Evolutionary conservation across 2,888 invertebrate species (phyloP).

Genomic region (Brenthis daphne): DNA sequence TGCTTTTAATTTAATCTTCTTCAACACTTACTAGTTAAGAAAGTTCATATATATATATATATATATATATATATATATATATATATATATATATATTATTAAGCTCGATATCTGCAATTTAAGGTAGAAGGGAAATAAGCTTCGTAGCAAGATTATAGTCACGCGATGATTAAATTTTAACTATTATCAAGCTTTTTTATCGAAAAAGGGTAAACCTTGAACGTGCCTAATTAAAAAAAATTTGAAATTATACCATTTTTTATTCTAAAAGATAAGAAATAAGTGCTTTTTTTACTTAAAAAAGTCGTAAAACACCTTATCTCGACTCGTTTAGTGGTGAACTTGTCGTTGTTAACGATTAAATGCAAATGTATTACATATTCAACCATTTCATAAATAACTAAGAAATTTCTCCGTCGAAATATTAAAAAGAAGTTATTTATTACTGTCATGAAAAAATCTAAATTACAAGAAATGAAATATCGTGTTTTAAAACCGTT

Average conservation of each 20-base stretch:
- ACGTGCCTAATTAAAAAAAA: constrained; percentile 13
- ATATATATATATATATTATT: no score
- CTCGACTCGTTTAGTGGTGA: constrained; percentile 2
- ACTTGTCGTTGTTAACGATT: constrained; percentile 6
- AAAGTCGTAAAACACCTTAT: constrained; percentile 6
- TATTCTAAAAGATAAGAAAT: constrained; percentile 7
- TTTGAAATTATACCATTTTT: constrained; percentile 3
- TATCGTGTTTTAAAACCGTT: no score
- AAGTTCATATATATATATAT: not conserved
- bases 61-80: not conserved
- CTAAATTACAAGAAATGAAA: no score
- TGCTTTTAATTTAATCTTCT: constrained; percentile 6
- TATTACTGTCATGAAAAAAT: not conserved
- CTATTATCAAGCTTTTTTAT: constrained; percentile 10
- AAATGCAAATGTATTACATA: constrained; percentile 7
- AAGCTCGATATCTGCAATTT: not conserved
- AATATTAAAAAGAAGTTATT: not conserved
- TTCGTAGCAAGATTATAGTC: constrained; percentile 16
- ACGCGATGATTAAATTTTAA: constrained; percentile 22
- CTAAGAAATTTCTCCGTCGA: not conserved
- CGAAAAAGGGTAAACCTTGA: not conserved
- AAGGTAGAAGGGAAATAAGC: constrained; percentile 16
- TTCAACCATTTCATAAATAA: constrained; percentile 1
- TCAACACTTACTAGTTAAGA: not conserved
- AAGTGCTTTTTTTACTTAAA: constrained; percentile 12